Base-by-base conservation (phyloP, 1,140 invertebrate genomes). In the Octopus bimaculoides region DNA sequence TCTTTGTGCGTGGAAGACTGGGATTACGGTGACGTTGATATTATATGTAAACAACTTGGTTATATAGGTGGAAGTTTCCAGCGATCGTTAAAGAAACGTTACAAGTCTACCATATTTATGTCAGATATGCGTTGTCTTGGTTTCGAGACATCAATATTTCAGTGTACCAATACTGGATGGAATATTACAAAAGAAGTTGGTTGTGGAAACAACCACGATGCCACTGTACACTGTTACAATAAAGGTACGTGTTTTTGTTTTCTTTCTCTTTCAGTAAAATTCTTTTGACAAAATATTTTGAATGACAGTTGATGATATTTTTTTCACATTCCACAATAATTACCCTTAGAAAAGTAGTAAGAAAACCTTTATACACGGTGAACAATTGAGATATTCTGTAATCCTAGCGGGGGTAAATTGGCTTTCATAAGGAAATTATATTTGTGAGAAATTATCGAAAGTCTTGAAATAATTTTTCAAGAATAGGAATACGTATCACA, bases 31-130 rank as follows among this genome's bases (percentile, higher is more conserved):
- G 82, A 84, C 53, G 84, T 82, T 12, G 69, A 26, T n/a, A 75
- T 82, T 5, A 78, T 81, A 17, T 84, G 84, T 69, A 76, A 55
- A 54, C 77, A 82, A n/a, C 12, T 79, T 5, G 81, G 81, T 7
- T 84, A 79, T 4, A 93, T 92, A 90, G 90, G 93, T 14, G 92
- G 92, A 80, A 93, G 92, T n/a, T 54, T 78, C 26, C 80, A 79
- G 54, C 82, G 77, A 80, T 82, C 79, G 54, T 14, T 53, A 9
- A 14, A 76, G 9, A 76, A 53, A 55, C 12, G 12, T 52, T 41
- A 81, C 77, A 14, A 75, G 20, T 17, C 74, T 14, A 41, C 17
- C 1, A 75, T 54, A 17, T 77, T 77, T 14, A 77, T 77, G 52
- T 52, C 52, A 6, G 55, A 54, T 54, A 52, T 54, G 54, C 54